Base-by-base conservation (phyloP, 2,888 invertebrate species). In the Strigamia maritima region DNA sequence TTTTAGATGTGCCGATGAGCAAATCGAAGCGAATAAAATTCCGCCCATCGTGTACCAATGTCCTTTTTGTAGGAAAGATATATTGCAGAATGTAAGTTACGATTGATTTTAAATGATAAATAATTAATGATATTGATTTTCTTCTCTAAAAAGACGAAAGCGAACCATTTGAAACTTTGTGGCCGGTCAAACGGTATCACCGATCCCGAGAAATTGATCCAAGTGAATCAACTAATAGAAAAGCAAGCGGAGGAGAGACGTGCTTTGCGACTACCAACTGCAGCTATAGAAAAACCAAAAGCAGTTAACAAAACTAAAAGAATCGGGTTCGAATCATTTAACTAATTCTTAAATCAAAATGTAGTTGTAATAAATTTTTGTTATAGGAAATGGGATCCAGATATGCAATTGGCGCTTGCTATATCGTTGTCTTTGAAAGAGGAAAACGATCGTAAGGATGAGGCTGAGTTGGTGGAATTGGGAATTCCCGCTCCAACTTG, bases 361-460 rank as follows among this genome's bases (percentile, higher is more conserved):
- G 77, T 3, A 26, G 8, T 78, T 22, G 7, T 12, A n/a, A n/a
- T n/a, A n/a, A n/a, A n/a, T n/a, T n/a, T n/a, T n/a, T n/a, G n/a
- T 28, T 77, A 26, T 26, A 22, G 49, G 2, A 74, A 74, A 76
- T 35, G 16, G 8, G 87, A 87, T 83, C 81, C 84, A 16, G 85
- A 87, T 81, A 81, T 87, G 14, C 85, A 88, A 79, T 83, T 87
- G 76, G 88, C 86, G 16, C 80, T 87, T 74, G 88, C 87, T 8
- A 82, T 88, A 79, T 88, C 88, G 16, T 84, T 84, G 80, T 88
- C 88, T 1, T 83, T 87, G 28, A 85, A 86, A 65, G 86, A 87
- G 82, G 85, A 87, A 76, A 82, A 85, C 81, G 82, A 82, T 16
- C 82, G 84, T 28, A 82, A 84, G 79, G 79, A 84, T 24, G 83